A percentile compares a stretch with the other conserved stretches of the same genome.
These are phyloP conservation scores for Ectropis grisescens DNA, from an alignment of 1,140 invertebrate genomes.

Conservation along the genomic window DNA sequence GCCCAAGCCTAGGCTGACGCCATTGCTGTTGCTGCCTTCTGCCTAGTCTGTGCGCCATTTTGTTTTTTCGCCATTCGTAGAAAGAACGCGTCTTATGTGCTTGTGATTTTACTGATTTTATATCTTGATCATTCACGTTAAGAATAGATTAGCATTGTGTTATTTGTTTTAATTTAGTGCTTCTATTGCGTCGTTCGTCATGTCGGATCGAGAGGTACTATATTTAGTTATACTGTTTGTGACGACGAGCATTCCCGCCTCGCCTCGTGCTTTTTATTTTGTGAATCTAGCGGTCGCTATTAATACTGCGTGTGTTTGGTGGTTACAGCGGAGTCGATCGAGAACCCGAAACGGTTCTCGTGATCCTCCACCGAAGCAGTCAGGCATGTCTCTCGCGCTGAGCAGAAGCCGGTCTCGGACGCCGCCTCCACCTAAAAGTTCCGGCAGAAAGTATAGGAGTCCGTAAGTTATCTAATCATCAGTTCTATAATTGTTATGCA, in stretches of 20 bases:
- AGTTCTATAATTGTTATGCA: too few species aligned
- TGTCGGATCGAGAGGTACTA: slow-evolving; percentile 69
- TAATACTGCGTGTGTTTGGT: slow-evolving; percentile 22
- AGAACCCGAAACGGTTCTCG: slow-evolving; percentile 63
- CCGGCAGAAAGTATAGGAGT: slow-evolving; percentile 55
- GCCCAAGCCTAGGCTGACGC: too few species aligned
- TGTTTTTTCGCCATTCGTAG: slow-evolving; percentile 48
- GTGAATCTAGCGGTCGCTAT: slow-evolving; percentile 11
- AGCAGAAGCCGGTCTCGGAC: slow-evolving; percentile 61
- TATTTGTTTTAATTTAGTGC: slow-evolving; percentile 29
- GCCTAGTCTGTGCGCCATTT: too few species aligned
- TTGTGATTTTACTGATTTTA: slow-evolving; percentile 22
- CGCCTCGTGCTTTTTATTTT: slow-evolving; percentile 46
- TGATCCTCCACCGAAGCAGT: slow-evolving; percentile 51
- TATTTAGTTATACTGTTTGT: slow-evolving; percentile 25
- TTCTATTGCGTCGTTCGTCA: slow-evolving; percentile 30
- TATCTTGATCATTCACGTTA: too few species aligned
- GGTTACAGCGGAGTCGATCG: slow-evolving; percentile 63
- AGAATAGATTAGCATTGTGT: slow-evolving; percentile 40
- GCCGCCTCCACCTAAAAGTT: slow-evolving; percentile 58
- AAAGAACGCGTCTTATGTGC: too few species aligned
- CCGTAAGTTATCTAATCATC: too few species aligned
- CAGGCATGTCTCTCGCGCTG: slow-evolving; percentile 57
- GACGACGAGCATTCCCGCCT: slow-evolving; percentile 22
- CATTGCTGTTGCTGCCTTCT: too few species aligned